A percentile compares a stretch with the other conserved stretches of the same genome.
phyloP scores from a whole-genome alignment of 2,888 invertebrate species.

The Noctuana brunneofusca region DNA sequence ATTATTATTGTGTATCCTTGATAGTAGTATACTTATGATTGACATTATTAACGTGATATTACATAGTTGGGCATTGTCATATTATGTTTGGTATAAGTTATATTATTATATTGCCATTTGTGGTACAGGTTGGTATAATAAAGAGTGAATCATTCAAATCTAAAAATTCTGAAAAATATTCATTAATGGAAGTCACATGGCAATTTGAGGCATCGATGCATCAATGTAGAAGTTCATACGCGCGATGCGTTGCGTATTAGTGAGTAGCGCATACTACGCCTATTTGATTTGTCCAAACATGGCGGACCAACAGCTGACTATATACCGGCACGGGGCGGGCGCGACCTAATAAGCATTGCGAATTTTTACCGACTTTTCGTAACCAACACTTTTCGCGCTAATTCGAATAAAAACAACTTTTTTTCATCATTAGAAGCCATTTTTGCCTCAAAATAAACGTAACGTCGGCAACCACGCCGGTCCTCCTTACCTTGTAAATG shows the following conservation, averaged over 20 bases:
- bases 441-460: constrained; percentile 17
- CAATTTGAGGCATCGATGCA: constrained; percentile 1
- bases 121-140: constrained; percentile 6
- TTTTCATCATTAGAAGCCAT: constrained; percentile 1
- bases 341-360: constrained; percentile 63
- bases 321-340: constrained; percentile 76
- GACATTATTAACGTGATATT: not conserved
- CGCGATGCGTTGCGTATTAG: constrained; percentile 24
- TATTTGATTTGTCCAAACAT: constrained; percentile 81
- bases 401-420: constrained; percentile 29
- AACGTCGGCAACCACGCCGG: constrained; percentile 72
- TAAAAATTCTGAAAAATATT: not conserved
- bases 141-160: not conserved
- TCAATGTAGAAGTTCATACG: constrained; percentile 22
- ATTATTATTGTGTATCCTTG: not conserved
- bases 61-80: constrained; percentile 12
- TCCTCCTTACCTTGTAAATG: constrained; percentile 76
- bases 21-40: constrained; percentile 5
- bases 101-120: too few species aligned
- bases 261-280: constrained; percentile 68
- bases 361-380: constrained; percentile 43
- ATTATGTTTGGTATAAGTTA: too few species aligned
- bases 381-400: constrained; percentile 37
- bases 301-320: constrained; percentile 84
- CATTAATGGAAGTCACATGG: constrained; percentile 9